These are phyloP conservation scores for Epinotia ramella DNA, from an alignment of 2,888 invertebrate species.

Conservation along the genomic window DNA sequence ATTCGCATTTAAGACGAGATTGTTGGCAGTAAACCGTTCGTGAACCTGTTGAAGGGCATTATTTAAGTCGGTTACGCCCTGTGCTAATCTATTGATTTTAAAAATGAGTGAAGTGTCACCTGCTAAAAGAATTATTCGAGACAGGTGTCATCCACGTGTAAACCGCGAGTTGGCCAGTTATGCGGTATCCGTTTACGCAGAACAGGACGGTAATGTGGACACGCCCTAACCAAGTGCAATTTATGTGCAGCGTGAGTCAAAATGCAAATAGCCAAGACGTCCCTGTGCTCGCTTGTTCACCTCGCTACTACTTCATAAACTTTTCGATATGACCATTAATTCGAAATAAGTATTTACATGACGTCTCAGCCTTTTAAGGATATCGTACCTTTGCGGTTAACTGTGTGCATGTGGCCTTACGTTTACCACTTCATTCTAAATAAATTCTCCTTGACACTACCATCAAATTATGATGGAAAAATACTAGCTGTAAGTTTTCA, in stretches of 20 bases:
- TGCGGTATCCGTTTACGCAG: no score
- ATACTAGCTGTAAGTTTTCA: neutral
- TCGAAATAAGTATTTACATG: slow-evolving; percentile 2
- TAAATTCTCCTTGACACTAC: slow-evolving; percentile 23
- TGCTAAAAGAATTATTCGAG: no score
- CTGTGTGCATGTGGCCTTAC: slow-evolving; percentile 18
- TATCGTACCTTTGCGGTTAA: slow-evolving; percentile 3
- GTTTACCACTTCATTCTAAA: slow-evolving; percentile 32
- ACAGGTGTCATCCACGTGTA: neutral
- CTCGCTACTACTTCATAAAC: slow-evolving; percentile 12
- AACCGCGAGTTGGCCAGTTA: neutral
- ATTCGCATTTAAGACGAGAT: no score
- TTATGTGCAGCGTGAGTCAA: slow-evolving; percentile 21
- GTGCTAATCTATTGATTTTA: no score
- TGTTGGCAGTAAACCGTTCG: no score
- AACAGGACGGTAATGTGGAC: neutral
- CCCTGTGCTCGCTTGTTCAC: slow-evolving; percentile 9
- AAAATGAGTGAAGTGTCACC: no score
- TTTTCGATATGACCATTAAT: slow-evolving; percentile 11
- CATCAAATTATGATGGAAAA: slow-evolving; percentile 3
- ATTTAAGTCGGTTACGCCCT: no score
- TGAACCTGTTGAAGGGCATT: no score
- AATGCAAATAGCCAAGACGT: slow-evolving; percentile 20
- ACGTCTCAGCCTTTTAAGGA: slow-evolving; percentile 14
- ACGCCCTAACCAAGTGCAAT: neutral